A percentile compares a stretch with the other conserved stretches of the same genome.
Evolutionary conservation across 2,797 vertebrate genomes (phyloP).

Genomic region (Heliangelus exortis): DNA sequence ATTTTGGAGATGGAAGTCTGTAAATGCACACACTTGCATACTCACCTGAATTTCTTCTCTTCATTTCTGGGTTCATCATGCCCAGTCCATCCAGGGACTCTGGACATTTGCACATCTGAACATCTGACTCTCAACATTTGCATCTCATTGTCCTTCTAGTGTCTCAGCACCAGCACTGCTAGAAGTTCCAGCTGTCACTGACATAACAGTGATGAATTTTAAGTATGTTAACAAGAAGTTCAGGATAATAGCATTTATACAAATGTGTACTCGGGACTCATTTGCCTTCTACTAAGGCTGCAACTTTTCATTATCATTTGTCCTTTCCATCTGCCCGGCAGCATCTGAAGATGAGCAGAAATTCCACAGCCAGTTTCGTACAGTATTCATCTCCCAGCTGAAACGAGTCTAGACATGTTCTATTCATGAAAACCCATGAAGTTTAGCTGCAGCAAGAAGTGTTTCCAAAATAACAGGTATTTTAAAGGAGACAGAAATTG

Average conservation of each 20-base stretch:
- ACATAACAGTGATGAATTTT: rapidly evolving
- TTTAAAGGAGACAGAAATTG: neutral
- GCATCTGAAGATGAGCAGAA: neutral
- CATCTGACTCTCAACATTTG: neutral
- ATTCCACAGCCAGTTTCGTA: neutral
- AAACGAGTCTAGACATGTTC: neutral
- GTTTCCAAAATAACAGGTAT: neutral
- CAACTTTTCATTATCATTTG: neutral
- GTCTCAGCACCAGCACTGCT: rapidly evolving
- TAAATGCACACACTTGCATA: neutral
- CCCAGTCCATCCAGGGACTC: neutral
- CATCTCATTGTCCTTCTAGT: no score
- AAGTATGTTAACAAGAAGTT: neutral
- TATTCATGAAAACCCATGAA: neutral
- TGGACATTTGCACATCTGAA: neutral
- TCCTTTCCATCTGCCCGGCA: neutral
- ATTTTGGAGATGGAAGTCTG: neutral
- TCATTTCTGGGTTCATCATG: neutral
- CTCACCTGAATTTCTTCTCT: neutral
- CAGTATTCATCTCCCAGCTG: neutral
- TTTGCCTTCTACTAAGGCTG: neutral
- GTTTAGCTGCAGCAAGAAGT: neutral
- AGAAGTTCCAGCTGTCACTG: neutral
- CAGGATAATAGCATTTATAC: neutral
- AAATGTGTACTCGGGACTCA: neutral